These are phyloP conservation scores for Hesperophylax magnus DNA, from an alignment of 1,140 invertebrate species.

Conservation along the genomic window DNA sequence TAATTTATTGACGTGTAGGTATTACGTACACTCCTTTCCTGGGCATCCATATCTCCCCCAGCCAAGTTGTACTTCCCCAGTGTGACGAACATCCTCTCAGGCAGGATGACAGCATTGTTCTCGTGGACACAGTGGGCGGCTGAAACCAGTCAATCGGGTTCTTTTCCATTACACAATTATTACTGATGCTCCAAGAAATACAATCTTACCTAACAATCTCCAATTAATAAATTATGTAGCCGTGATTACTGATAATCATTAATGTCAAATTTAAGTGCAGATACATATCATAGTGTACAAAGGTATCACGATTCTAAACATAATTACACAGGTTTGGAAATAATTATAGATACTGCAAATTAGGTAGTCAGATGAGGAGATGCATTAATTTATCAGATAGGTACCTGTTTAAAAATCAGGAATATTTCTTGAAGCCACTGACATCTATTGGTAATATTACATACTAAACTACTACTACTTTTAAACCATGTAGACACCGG, in stretches of 20 bases:
- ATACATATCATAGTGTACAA: neutral
- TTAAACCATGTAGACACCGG: no score
- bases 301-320: neutral
- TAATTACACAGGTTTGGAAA: neutral
- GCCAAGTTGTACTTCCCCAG: conserved; percentile 59
- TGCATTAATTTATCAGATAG: no score
- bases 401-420: neutral
- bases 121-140: conserved; percentile 65
- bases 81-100: conserved; percentile 60
- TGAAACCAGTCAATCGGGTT: conserved; percentile 50
- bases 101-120: conserved; percentile 57
- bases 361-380: no score
- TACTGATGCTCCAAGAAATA: no score
- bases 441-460: no score
- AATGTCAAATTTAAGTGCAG: no score
- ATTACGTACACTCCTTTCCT: conserved; percentile 49
- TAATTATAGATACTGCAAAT: neutral
- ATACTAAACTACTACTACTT: no score
- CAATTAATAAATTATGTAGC: no score
- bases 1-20: neutral
- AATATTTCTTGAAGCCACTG: no score
- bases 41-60: conserved; percentile 52
- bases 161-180: no score
- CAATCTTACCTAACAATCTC: no score
- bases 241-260: no score